Base-by-base conservation (phyloP, 2,797 vertebrate genomes). In the Gymnothorax javanicus region DNA sequence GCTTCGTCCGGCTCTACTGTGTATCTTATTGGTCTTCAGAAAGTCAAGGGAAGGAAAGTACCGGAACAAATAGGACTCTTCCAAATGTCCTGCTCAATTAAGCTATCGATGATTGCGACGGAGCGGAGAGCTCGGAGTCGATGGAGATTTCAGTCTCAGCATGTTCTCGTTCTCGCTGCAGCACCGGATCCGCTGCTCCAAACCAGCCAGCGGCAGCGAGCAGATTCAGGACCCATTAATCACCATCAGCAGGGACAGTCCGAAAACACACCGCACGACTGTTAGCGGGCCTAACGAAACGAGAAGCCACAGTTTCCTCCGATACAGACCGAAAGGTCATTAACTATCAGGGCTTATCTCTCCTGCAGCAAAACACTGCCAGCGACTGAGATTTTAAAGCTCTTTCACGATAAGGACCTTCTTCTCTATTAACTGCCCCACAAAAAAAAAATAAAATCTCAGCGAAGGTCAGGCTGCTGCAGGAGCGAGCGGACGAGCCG, bases 41-140 rank as follows among this genome's bases (percentile, higher is more conserved):
- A 84, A 84, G 60, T 17, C 60, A 75, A 50, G 50, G 27, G 17
- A 50, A 75, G 50, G n/a, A 83, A 83, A 83, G n/a, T 12, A 77
- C 23, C 7, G 59, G 83, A 84, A 84, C 54, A 59, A 59, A 83
- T 59, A 23, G 54, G 54, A 60, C 23, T 86, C 84, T 60, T 79
- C 56, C 15, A 85, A 57, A 79, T 59, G 77, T 50, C 27, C 69
- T 75, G 58, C 69, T 62, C 86, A 56, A 75, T 87, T 87, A 87
- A 84, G 57, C 71, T 84, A 87, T 84, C 25, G 71, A 84, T 84
- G 77, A 73, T 17, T 20, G 23, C 57, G 43, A 79, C 25, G 69
- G 17, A 52, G 71, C 25, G 20, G 52, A 87, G 64, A 59, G 3
- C 9, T 54, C 20, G n/a, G 15, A 27, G 58, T 64, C 25, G 57